Evolutionary conservation across 2,888 invertebrate genomes (phyloP), one percentile per base, ranked within the genome.

Genomic region (Polydrusus pterygomalis): DNA sequence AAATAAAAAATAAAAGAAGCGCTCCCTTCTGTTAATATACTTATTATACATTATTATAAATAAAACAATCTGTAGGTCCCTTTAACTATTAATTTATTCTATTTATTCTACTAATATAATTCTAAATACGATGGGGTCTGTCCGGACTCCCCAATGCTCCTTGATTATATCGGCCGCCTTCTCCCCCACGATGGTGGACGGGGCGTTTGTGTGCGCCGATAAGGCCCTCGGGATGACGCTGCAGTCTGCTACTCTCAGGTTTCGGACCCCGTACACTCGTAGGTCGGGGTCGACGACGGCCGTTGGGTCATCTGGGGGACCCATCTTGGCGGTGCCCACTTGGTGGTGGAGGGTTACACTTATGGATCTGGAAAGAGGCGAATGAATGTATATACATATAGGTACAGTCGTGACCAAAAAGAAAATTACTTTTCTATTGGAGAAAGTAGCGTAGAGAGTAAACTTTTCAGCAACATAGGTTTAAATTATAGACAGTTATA

Each of bases 121-220:
- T 9, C 17, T 3, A 13, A n/a, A 1, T 20, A 58, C 8, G 17
- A 58, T 34, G 30, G 30, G 15, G 11, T 60, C 38, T 17, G 38
- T 60, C 6, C 1, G 38, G 11, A 43, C 15, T 0, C 81, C 80
- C 91, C 91, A 92, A 65, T 87, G 86, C 45, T 84, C 83, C 79
- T 89, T 91, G 65, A 93, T 90, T 85, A 92, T 88, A 83, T 92
- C 93, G 0, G 93, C 90, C 2, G 90, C 93, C 60, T 92, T 93
- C 86, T 94, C 94, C 0, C 91, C 94, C 34, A 93, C 90, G 93
- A 93, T 93, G 40, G 93, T 90, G 0, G 92, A 91, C 1, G 91
- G 91, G 0, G 92, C 93, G 70, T 91, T 91, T 0, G 93, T 93
- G 83, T 93, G 93, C 0, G 92, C 91, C 7, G 91, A 91, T 56